These are phyloP conservation scores for Anguilla anguilla DNA, from an alignment of 2,797 vertebrate genomes.

Conservation along the genomic window DNA sequence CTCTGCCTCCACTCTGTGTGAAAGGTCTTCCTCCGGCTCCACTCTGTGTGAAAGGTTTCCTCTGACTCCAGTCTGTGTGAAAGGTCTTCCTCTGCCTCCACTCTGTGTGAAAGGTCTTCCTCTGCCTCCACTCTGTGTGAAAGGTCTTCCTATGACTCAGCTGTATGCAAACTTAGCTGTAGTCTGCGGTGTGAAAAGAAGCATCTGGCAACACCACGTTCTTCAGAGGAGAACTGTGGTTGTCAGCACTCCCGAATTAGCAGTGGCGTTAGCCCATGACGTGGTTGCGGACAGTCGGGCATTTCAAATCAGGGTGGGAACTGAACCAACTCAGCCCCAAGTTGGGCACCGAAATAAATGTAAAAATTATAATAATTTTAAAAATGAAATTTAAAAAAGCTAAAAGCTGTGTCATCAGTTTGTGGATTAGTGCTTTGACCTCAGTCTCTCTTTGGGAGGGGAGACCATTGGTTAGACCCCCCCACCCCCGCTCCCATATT, in stretches of 20 bases:
- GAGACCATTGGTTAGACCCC: not conserved
- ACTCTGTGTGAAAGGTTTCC: not conserved
- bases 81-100: not conserved
- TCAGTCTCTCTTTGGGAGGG: not conserved
- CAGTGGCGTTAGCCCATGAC: not conserved
- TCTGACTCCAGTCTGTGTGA: not conserved
- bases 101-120: not conserved
- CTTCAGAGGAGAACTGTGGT: not conserved
- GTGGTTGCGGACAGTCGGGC: no score
- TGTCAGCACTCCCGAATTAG: not conserved
- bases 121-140: not conserved
- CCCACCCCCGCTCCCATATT: constrained; percentile 22
- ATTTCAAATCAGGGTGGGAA: not conserved
- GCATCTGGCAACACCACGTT: not conserved
- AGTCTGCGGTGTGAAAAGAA: not conserved
- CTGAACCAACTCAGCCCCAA: no score
- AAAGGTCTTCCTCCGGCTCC: not conserved
- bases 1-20: not conserved
- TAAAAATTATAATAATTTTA: no score
- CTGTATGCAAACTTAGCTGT: not conserved
- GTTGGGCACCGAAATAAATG: no score
- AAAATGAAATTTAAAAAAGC: not conserved
- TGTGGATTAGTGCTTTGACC: not conserved
- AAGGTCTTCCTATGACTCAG: not conserved
- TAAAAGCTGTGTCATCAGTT: not conserved